Evolutionary conservation across 2,113 vertebrate genomes (phyloP).

Genomic region (Petroica traversi): DNA sequence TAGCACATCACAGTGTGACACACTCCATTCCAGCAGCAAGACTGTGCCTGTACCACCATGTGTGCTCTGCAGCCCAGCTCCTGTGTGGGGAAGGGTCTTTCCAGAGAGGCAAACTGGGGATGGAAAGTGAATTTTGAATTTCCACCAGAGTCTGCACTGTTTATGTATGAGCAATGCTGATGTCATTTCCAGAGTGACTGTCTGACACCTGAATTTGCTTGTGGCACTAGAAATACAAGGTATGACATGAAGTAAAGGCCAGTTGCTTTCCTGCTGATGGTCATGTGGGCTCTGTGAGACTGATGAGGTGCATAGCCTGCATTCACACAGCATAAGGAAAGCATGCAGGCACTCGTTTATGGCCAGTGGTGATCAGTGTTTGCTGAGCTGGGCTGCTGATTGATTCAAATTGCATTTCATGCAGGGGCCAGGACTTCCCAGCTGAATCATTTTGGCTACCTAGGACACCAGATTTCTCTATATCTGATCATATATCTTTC

Average conservation of each 20-base stretch:
- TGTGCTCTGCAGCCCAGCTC: accelerated
- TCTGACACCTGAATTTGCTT: neutral
- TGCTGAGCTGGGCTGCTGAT: neutral
- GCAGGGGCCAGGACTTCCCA: neutral
- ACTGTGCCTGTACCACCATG: accelerated
- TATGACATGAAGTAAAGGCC: neutral
- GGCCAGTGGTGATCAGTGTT: neutral
- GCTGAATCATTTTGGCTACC: neutral
- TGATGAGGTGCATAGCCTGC: neutral
- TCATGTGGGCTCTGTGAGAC: neutral
- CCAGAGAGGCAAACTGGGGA: accelerated
- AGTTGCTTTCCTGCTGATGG: neutral
- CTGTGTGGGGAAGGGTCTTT: neutral
- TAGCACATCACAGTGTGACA: accelerated
- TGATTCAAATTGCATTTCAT: neutral
- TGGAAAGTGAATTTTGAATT: neutral
- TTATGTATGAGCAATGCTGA: neutral
- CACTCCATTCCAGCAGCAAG: neutral
- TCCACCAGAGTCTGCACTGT: neutral
- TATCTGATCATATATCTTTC: neutral
- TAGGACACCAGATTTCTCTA: neutral
- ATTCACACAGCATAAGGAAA: neutral
- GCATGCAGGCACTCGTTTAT: neutral
- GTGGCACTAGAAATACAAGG: neutral
- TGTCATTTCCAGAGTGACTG: neutral